Percentiles rank a stretch among this genome's conserved stretches.
phyloP scores from a whole-genome alignment of 2,797 vertebrate genomes.

The Gallirallus australis region DNA sequence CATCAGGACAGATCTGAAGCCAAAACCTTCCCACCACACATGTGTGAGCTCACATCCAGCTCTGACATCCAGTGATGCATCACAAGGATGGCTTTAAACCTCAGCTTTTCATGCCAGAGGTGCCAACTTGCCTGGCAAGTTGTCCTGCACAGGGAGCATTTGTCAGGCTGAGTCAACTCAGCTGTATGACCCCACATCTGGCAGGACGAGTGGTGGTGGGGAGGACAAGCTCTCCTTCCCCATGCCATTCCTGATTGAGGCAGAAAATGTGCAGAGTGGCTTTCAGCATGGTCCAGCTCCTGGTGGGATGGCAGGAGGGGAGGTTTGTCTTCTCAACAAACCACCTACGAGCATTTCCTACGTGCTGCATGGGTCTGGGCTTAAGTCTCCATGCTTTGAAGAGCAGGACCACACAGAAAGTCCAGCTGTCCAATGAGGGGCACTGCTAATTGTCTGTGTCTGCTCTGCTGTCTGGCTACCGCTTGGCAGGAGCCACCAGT shows the following conservation, averaged over 20 bases:
- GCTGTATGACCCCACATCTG: background rate
- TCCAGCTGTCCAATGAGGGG: background rate
- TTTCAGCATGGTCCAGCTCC: background rate
- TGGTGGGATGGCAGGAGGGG: background rate
- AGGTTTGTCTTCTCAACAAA: background rate
- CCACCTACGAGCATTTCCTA: background rate
- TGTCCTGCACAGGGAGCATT: background rate
- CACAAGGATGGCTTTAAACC: background rate
- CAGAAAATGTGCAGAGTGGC: background rate
- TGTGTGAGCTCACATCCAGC: background rate
- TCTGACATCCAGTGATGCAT: background rate
- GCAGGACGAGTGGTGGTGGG: background rate
- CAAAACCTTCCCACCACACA: fast-evolving
- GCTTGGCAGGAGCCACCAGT: conserved; percentile 41
- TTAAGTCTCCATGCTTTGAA: background rate
- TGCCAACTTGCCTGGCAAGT: background rate
- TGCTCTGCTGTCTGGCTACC: conserved; percentile 17
- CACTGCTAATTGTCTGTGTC: background rate
- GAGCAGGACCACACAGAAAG: conserved; percentile 57
- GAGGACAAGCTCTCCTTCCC: background rate
- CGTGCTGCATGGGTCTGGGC: background rate
- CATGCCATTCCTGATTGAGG: background rate
- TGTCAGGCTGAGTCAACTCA: fast-evolving
- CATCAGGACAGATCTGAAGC: background rate
- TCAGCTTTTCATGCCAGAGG: fast-evolving